Evolutionary conservation across 2,888 invertebrate genomes (phyloP).

Genomic region (Netelia melanura): DNA sequence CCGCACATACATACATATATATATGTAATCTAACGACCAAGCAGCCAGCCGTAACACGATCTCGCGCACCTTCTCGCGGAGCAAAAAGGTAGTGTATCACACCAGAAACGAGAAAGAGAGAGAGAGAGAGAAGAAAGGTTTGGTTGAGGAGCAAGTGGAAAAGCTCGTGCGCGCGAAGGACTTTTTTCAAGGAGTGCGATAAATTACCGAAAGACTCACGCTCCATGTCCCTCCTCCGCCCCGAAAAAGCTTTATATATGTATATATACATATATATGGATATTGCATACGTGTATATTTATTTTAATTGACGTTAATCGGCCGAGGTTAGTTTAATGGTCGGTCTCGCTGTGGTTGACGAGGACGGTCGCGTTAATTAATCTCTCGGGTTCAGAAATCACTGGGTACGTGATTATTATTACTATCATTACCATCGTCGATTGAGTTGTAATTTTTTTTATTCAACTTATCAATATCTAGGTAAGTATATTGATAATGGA

Average conservation of each 20-base stretch:
- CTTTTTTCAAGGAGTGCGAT: constrained; percentile 63
- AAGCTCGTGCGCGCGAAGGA: constrained; percentile 9
- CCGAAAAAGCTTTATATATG: constrained; percentile 23
- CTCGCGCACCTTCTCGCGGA: constrained; percentile 34
- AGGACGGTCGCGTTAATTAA: neutral
- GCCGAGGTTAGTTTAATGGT: constrained; percentile 60
- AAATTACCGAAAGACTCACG: constrained; percentile 55
- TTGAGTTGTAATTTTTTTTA: neutral
- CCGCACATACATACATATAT: constrained; percentile 17
- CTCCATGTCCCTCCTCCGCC: neutral
- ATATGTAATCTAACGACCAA: constrained; percentile 30
- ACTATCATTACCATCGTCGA: constrained; percentile 4
- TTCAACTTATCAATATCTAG: neutral
- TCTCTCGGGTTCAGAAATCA: constrained; percentile 21
- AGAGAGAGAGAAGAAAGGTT: neutral
- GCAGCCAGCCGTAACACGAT: constrained; percentile 44
- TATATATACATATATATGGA: constrained; percentile 56
- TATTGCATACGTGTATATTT: constrained; percentile 66
- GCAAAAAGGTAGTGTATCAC: constrained; percentile 11
- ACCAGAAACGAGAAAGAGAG: neutral
- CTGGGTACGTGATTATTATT: neutral
- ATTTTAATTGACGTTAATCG: constrained; percentile 75
- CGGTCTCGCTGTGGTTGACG: constrained; percentile 12
- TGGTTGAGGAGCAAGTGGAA: neutral
- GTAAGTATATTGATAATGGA: neutral